Base-by-base conservation (phyloP, 2,797 vertebrate genomes). In the Falco columbarius region DNA sequence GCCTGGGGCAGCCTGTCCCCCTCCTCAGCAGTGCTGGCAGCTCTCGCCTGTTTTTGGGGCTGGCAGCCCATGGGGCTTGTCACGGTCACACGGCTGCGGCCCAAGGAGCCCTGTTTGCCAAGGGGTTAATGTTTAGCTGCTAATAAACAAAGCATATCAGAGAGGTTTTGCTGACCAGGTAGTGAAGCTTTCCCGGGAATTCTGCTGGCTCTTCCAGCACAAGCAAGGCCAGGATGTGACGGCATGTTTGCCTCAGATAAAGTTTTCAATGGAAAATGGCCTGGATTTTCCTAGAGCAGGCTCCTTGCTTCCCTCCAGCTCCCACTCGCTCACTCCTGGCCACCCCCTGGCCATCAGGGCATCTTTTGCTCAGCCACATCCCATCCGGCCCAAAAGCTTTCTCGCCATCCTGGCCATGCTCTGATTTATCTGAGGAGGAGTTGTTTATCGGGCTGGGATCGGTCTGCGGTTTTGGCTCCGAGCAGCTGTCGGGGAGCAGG, bases 91-190 rank as follows among this genome's bases (percentile, higher is more conserved):
- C 19, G 17, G 74, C 66, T 62, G 55, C 32, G 17, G 68, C 51
- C 75, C 76, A 15, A 24, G 46, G 56, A 94, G 72, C 71, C 58
- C 68, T 90, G 87, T 95, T 96, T 97, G 83, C 77, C 74, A 72
- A 81, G 80, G 63, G 95, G 84, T 97, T 97, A 97, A 97, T 97
- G 34, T 96, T 97, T 97, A 97, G 93, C 97, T 2, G 7, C 80
- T 89, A 63, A 89, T 86, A 93, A 94, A 93, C 82, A 95, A 83
- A 76, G 86, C 10, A 0, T 72, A 76, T 95, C 70, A 4, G 76
- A 44, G 81, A 76, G 47, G 72, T 68, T 80, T 55, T 71, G 75
- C 84, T 77, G 84, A 81, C 24, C 56, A 46, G 59, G 52, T 80
- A 77, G 27, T n/a, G 38, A 61, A 88, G 46, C 70, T 68, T 81